Percentiles rank a stretch among this genome's conserved stretches.
phyloP scores from a whole-genome alignment of 2,888 invertebrate species.

The Meghimatium bilineatum region DNA sequence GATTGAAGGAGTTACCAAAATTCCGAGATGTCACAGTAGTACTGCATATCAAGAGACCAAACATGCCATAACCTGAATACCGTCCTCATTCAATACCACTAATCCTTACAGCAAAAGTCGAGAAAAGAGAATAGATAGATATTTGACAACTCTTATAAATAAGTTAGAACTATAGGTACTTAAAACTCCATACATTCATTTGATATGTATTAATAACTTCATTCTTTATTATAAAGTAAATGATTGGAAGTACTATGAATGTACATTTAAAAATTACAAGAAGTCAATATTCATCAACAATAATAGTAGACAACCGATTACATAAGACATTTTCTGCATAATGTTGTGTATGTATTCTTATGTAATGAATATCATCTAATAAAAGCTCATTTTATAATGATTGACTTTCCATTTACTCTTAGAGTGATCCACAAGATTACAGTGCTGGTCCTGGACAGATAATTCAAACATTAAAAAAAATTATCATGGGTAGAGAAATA shows the following conservation, averaged over 20 bases:
- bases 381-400: neutral
- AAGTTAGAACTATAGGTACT: too few relatives aligned
- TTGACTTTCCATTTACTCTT: neutral
- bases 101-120: too few relatives aligned
- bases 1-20: too few relatives aligned
- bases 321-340: neutral
- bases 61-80: too few relatives aligned
- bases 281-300: neutral
- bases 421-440: neutral
- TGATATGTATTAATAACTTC: too few relatives aligned
- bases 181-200: too few relatives aligned
- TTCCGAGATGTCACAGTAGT: too few relatives aligned
- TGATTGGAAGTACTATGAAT: neutral
- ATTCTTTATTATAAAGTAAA: neutral
- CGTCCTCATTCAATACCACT: too few relatives aligned
- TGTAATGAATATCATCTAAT: neutral
- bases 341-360: neutral
- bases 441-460: constrained; percentile 22
- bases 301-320: neutral
- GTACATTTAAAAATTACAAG: neutral
- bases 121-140: too few relatives aligned
- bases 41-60: too few relatives aligned
- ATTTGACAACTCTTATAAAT: too few relatives aligned
- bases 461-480: neutral
- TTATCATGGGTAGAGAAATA: too few relatives aligned